Conservation (phyloP, 2,888 invertebrate species). For the Heliothis peltigera region DNA sequence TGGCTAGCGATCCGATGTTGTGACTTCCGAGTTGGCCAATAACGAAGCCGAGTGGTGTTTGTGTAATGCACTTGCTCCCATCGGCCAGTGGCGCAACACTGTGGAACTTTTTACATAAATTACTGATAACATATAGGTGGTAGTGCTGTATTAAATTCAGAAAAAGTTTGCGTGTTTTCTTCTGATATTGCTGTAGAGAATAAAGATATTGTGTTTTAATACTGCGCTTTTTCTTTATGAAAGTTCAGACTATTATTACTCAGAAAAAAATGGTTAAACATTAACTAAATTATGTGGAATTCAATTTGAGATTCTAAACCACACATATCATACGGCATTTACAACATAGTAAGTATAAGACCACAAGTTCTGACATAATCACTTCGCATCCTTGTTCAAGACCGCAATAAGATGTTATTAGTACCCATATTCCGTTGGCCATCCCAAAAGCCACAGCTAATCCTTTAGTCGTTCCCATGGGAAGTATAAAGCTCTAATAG, state of each 20-base stretch:
- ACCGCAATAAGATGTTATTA: constrained; percentile 42
- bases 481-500: constrained; percentile 16
- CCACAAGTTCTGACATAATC: neutral
- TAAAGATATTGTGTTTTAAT: neutral
- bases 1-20: constrained; percentile 57
- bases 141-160: constrained; percentile 37
- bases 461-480: constrained; percentile 28
- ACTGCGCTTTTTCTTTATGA: neutral
- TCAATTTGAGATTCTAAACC: no score
- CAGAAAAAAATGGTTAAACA: no score
- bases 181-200: constrained; percentile 12
- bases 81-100: constrained; percentile 34
- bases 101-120: constrained; percentile 56
- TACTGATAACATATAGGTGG: constrained; percentile 38
- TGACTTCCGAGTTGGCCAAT: constrained; percentile 62
- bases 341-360: neutral
- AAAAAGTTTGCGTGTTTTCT: constrained; percentile 37
- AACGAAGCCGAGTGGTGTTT: constrained; percentile 70
- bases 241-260: no score
- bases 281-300: no score
- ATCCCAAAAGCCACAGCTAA: constrained; percentile 30
- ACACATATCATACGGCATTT: no score
- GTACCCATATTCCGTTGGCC: constrained; percentile 12
- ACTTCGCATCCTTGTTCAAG: constrained; percentile 1
- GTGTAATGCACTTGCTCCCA: constrained; percentile 70